These are phyloP conservation scores for Azemiops feae DNA, from an alignment of 2,113 vertebrate species.

Conservation along the genomic window DNA sequence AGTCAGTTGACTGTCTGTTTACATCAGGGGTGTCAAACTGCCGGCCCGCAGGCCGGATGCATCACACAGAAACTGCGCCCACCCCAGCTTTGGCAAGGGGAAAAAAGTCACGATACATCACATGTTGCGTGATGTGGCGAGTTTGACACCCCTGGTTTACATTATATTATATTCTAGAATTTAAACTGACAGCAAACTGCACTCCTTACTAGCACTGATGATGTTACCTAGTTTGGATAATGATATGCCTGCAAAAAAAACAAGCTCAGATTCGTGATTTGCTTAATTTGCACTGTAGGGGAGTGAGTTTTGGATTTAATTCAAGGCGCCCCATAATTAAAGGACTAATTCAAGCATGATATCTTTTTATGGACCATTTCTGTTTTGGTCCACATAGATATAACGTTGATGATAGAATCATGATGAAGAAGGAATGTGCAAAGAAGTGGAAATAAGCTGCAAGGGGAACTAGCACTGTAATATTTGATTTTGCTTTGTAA, in stretches of 20 bases:
- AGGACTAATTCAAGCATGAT: neutral
- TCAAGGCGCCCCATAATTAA: neutral
- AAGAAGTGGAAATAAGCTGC: neutral
- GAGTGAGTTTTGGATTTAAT: neutral
- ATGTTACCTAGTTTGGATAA: neutral
- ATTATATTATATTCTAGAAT: neutral
- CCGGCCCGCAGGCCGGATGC: rapidly evolving
- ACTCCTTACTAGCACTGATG: neutral
- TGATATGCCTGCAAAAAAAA: neutral
- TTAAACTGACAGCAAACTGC: neutral
- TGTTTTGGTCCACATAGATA: neutral
- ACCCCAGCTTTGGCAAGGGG: no score
- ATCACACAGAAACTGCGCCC: no score
- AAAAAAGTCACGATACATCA: no score
- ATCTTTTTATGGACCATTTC: neutral
- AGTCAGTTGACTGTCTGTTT: neutral
- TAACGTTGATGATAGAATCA: neutral
- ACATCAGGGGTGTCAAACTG: no score
- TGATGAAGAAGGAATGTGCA: neutral
- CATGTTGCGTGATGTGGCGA: no score
- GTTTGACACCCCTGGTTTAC: no score
- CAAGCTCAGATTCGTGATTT: neutral
- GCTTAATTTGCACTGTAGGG: neutral
- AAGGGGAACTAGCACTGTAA: neutral
- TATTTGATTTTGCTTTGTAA: neutral